Evolutionary conservation across 2,113 vertebrate species (phyloP), one percentile per base, ranked within the genome.

Genomic region (Calypte anna): DNA sequence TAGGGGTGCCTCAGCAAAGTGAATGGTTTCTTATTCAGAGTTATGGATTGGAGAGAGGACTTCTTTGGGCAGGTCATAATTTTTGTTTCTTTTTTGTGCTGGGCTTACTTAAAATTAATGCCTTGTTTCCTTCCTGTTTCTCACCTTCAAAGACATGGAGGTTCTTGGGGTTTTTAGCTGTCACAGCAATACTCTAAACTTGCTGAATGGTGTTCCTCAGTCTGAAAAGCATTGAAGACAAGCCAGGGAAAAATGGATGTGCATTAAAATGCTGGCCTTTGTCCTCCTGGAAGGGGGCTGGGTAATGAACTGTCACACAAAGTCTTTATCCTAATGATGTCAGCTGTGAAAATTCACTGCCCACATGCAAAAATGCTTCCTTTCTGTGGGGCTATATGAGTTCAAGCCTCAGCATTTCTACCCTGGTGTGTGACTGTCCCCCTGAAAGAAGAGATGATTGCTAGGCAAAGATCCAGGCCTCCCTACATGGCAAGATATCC

Each of bases 341-440:
- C 57, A 3, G 55, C 86, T 94, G 64, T 93, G 92, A 94, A 96
- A 96, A 95, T 83, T 96, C 88, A 78, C 86, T 86, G 44, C 95
- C 92, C 79, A 93, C 82, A 9, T 55, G 72, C 48, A 90, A 59
- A 90, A 96, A 46, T 27, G 4, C 64, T 94, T 96, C 91, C 91
- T 94, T 91, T 96, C 31, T 3, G 1, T 15, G 31, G 64, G 68
- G 18, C 68, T 93, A 4, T 20, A 59, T 14, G 25, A 92, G 81
- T 89, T 76, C 78, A 96, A 76, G 28, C 70, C 44, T 89, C 78
- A 82, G 50, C 48, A 70, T 70, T 96, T 92, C 61, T 88, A 59
- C 53, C 12, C 31, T 86, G 20, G 28, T 86, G 28, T 88, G 44
- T 78, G 57, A 94, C 68, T 18, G 38, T 51, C 67, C 77, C 55